Base-by-base conservation (phyloP, 2,888 invertebrate genomes). In the Microchrysa polita region DNA sequence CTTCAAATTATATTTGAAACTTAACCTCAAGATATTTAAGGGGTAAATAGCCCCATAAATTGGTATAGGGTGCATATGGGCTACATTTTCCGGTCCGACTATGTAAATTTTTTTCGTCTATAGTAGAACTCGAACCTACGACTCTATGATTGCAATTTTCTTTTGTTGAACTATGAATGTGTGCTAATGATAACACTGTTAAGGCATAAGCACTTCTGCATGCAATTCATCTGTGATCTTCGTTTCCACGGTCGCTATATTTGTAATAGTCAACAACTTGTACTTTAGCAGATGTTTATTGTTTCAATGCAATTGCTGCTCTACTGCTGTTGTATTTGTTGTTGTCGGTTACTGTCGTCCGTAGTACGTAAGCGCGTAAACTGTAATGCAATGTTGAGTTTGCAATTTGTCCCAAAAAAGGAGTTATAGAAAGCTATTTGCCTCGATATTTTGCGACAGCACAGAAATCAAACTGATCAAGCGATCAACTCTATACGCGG, bases 361-460 rank as follows among this genome's bases (percentile, higher is more conserved):
- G n/a, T 34, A 7, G 27, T 34, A 34, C 27, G 14, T 27, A 59
- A 27, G 18, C 55, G 69, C 57, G 60, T 72, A 44, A 57, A 42
- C 40, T 65, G 48, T 44, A 65, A 44, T 44, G 69, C 69, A 57
- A 69, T 69, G 69, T 55, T 74, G 78, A 77, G 77, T 76, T 76
- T 77, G 78, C 77, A 77, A 77, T 79, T 78, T 79, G 78, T 77
- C 75, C 80, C 79, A 78, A 80, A 80, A 79, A 79, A 79, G 80
- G 79, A 79, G 76, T 79, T 79, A 75, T 79, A 79, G 79, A 80
- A 79, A 80, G 79, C 79, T 78, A 79, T 79, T 79, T 78, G 78
- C 77, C 77, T 78, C 78, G 78, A 79, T 79, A 74, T 78, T 77
- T 77, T 77, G 77, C 76, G 77, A 75, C 76, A 59, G 75, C 76